Conservation (phyloP, 1,140 invertebrate genomes). For the Hycleus cichorii region DNA sequence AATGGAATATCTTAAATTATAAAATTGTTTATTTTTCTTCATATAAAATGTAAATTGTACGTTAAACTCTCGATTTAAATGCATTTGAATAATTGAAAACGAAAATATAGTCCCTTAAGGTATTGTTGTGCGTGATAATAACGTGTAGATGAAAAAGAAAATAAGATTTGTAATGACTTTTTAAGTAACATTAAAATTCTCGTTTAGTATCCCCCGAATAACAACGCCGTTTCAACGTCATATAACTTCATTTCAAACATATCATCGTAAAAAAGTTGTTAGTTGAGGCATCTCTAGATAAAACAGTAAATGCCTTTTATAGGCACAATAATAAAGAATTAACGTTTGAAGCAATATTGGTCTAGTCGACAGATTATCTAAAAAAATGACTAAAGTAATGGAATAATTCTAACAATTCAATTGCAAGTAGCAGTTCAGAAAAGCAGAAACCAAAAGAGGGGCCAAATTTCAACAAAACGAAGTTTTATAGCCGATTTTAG, state of each 20-base stretch:
- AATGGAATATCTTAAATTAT: background rate
- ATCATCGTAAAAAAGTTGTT: constrained; percentile 1
- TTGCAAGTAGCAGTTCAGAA: no score
- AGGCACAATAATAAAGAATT: background rate
- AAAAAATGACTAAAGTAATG: no score
- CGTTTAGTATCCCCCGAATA: background rate
- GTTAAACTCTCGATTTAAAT: constrained; percentile 2
- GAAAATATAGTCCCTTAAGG: background rate
- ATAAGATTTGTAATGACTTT: constrained; percentile 5
- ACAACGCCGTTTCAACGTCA: background rate
- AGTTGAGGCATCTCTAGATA: constrained; percentile 9
- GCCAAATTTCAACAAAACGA: no score
- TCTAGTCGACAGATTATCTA: no score
- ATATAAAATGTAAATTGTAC: background rate
- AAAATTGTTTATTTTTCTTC: background rate
- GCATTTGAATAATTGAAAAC: constrained; percentile 8
- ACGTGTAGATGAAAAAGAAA: constrained; percentile 6
- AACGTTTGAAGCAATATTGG: background rate
- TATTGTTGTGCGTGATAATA: background rate
- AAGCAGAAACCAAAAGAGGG: no score
- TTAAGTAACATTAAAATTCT: constrained; percentile 3
- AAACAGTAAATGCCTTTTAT: constrained; percentile 5
- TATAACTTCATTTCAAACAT: no score
- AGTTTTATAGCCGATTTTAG: no score
- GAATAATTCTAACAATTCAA: no score